phyloP scores from a whole-genome alignment of 2,797 vertebrate species.

The Crocodylus rhombifer region DNA sequence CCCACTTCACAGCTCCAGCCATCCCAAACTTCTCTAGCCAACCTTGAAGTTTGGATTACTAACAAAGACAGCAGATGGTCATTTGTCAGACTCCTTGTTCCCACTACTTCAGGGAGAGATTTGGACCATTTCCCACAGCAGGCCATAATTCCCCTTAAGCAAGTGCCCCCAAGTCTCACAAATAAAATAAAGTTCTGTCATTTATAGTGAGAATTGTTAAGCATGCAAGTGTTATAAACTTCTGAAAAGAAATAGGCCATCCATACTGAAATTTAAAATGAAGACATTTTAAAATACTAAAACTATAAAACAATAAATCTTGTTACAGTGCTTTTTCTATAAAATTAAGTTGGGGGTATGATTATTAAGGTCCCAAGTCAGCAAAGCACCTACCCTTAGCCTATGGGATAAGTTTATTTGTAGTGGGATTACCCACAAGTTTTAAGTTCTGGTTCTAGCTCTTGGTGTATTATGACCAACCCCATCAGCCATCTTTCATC shows the following conservation, averaged over 20 bases:
- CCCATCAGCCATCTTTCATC: background rate
- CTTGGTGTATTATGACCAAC: rapidly evolving
- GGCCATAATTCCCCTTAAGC: too few relatives aligned
- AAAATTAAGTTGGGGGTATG: constrained; percentile 33
- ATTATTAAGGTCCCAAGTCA: background rate
- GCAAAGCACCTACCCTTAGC: background rate
- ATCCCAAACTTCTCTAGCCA: too few relatives aligned
- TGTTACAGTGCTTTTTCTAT: background rate
- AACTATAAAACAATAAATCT: background rate
- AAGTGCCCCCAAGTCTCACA: too few relatives aligned
- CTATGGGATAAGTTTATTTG: too few relatives aligned
- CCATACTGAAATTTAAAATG: constrained; percentile 35
- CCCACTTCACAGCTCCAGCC: too few relatives aligned
- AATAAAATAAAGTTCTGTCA: background rate
- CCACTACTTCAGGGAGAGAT: too few relatives aligned
- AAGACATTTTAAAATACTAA: background rate
- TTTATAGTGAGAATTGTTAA: background rate
- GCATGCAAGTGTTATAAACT: background rate
- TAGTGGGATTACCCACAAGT: background rate
- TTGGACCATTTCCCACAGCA: too few relatives aligned
- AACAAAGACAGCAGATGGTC: too few relatives aligned
- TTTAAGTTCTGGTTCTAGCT: background rate
- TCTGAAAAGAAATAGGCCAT: background rate
- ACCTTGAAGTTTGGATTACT: too few relatives aligned
- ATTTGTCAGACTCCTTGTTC: too few relatives aligned